Base-by-base conservation (phyloP, 2,888 invertebrate species). In the Idaea aversata region DNA sequence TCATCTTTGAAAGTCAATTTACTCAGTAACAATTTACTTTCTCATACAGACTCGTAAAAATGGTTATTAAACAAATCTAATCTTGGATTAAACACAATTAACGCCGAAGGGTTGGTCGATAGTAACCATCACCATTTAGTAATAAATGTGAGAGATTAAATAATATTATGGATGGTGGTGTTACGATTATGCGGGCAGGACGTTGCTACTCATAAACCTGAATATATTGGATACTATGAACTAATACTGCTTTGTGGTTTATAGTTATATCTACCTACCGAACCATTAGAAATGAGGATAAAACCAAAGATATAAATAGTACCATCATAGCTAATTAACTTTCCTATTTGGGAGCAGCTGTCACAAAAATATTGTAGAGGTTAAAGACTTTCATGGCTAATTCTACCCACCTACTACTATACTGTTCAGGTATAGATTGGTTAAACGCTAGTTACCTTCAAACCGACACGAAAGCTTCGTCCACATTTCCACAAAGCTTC, bases 21-120 rank as follows among this genome's bases (percentile, higher is more conserved):
- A 25, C 25, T 25, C 3, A 25, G 25, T 25, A 25, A 25, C 1
- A 25, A 25, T 25, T 25, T 61, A 63, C 62, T 60, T 61, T 63
- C 58, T 16, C 10, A 13, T 47, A 47, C 47, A 47, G 47, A 47
- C 13, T 47, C 47, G 47, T 47, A 47, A 47, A 47, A 47, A 47
- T 47, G 10, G 47, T 47, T 47, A 47, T 5, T 47, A 47, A 47
- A 47, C 47, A 47, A 3, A 47, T 74, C 63, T 70, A 72, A 73
- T 76, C 73, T 72, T 73, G 67, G 75, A 79, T 82, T 79, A 78
- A 83, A 82, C 83, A 78, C 81, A 84, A 86, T 88, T 86, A 87
- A 82, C 79, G 75, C 75, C 75, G 66, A 77, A 73, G 75, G 78
- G 75, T 75, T 70, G 71, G 70, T 81, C 77, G 47, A 47, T 13